phyloP scores from a whole-genome alignment of 37 sponge, comb jelly and placozoan species.

The Oopsacas minuta region DNA sequence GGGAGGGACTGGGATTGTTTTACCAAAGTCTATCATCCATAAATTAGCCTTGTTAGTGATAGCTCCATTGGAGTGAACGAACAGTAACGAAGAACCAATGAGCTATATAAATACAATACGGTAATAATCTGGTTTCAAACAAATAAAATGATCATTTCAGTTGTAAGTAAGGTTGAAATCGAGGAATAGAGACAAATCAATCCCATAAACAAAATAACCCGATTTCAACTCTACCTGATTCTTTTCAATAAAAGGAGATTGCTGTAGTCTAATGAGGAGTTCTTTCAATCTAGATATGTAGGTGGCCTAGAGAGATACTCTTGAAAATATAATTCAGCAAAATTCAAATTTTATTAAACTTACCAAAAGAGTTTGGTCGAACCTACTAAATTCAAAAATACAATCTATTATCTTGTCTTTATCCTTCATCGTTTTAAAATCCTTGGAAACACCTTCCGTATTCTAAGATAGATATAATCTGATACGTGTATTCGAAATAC shows the following conservation, averaged over 20 bases:
- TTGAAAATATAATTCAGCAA: not conserved
- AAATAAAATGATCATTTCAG: not conserved
- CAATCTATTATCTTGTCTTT: not conserved
- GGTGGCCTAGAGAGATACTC: not conserved
- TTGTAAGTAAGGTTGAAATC: too few relatives aligned
- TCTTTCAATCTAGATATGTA: not conserved
- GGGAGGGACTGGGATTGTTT: conserved; percentile 52
- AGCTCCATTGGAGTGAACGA: conserved; percentile 63
- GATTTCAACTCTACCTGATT: not conserved
- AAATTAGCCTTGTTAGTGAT: conserved; percentile 31
- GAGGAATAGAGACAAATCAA: too few relatives aligned
- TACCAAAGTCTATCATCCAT: conserved; percentile 97
- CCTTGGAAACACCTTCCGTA: not conserved
- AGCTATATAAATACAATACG: conserved; percentile 30
- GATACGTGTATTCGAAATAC: not conserved
- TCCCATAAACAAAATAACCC: too few relatives aligned
- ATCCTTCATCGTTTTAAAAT: not conserved
- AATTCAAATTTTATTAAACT: not conserved
- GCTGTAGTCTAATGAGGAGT: not conserved
- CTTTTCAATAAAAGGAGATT: conserved; percentile 12
- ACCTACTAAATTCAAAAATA: not conserved
- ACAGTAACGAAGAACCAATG: conserved; percentile 85
- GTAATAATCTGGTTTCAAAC: not conserved
- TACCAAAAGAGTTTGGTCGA: not conserved
- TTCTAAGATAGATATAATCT: not conserved